Conservation (phyloP, 2,888 invertebrate species). For the Microchrysa polita region DNA sequence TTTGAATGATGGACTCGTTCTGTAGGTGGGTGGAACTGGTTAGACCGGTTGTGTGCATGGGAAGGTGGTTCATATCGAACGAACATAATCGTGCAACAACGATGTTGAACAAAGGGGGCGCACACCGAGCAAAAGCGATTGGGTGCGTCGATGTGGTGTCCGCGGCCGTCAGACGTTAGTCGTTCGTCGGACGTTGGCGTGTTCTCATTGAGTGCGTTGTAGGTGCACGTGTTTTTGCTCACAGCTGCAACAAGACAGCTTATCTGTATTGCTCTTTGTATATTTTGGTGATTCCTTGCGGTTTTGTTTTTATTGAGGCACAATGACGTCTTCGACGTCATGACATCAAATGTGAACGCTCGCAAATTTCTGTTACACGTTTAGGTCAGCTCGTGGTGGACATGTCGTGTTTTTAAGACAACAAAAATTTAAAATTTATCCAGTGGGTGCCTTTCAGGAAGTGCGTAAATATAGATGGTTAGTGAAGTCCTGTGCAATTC, state of each 20-base stretch:
- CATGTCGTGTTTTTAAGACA: too few species aligned
- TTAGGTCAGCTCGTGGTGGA: too few species aligned
- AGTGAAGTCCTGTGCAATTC: not conserved
- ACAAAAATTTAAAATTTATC: not conserved
- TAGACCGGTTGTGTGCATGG: not conserved
- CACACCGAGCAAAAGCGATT: slow-evolving; percentile 44
- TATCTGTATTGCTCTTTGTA: too few species aligned
- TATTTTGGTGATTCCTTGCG: too few species aligned
- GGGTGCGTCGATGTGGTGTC: slow-evolving; percentile 15
- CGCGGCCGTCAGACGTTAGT: slow-evolving; percentile 56
- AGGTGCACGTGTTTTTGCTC: slow-evolving; percentile 13
- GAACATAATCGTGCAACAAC: not conserved
- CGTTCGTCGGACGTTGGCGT: slow-evolving; percentile 63
- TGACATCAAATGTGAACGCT: too few species aligned
- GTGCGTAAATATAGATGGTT: not conserved
- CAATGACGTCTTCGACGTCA: too few species aligned
- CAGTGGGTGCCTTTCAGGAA: not conserved
- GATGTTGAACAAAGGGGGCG: slow-evolving; percentile 18
- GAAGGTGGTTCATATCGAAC: slow-evolving; percentile 25
- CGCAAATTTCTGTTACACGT: too few species aligned
- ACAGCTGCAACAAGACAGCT: too few species aligned
- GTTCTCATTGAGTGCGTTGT: slow-evolving; percentile 36
- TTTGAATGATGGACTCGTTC: not conserved
- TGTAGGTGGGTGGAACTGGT: slow-evolving; percentile 33
- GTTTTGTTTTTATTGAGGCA: too few species aligned